Evolutionary conservation across 2,888 invertebrate genomes (phyloP).

Genomic region (Dryocosmus kuriphilus): DNA sequence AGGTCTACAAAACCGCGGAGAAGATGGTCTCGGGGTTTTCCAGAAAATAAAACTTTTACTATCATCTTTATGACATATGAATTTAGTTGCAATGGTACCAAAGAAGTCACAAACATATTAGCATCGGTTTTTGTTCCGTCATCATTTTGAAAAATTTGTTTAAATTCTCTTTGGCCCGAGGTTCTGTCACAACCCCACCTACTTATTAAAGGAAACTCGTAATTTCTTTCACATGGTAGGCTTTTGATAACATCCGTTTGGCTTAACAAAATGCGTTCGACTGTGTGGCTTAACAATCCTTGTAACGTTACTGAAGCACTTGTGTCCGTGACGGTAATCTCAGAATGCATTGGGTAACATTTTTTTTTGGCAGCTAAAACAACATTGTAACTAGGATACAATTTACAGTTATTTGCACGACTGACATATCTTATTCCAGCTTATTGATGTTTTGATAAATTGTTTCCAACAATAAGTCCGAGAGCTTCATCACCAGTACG

Average conservation of each 20-base stretch:
- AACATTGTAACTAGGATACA: slow-evolving; percentile 45
- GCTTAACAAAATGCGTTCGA: neutral
- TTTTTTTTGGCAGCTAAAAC: slow-evolving; percentile 46
- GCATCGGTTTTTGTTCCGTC: slow-evolving; percentile 43
- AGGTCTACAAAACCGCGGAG: slow-evolving; percentile 44
- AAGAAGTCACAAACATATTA: slow-evolving; percentile 40
- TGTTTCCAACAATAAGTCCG: slow-evolving; percentile 45
- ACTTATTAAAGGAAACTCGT: slow-evolving; percentile 4
- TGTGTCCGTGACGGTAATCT: slow-evolving; percentile 7
- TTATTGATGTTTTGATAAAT: slow-evolving; percentile 37
- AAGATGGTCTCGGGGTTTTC: slow-evolving; percentile 42
- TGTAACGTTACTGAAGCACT: slow-evolving; percentile 11
- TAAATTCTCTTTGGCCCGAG: slow-evolving; percentile 31
- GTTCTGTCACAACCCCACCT: slow-evolving; percentile 47
- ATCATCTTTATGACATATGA: no score
- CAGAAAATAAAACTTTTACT: slow-evolving; percentile 32
- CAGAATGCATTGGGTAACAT: slow-evolving; percentile 44
- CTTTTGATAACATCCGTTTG: neutral
- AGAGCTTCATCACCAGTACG: slow-evolving; percentile 31
- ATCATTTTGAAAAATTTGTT: slow-evolving; percentile 43
- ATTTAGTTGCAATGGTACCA: slow-evolving; percentile 42
- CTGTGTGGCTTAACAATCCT: slow-evolving; percentile 22
- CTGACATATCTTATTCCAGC: slow-evolving; percentile 1
- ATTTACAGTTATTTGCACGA: slow-evolving; percentile 22
- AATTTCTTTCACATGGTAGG: neutral